Evolutionary conservation across 2,797 vertebrate species (phyloP).

Genomic region (Apogon hyalosoma): DNA sequence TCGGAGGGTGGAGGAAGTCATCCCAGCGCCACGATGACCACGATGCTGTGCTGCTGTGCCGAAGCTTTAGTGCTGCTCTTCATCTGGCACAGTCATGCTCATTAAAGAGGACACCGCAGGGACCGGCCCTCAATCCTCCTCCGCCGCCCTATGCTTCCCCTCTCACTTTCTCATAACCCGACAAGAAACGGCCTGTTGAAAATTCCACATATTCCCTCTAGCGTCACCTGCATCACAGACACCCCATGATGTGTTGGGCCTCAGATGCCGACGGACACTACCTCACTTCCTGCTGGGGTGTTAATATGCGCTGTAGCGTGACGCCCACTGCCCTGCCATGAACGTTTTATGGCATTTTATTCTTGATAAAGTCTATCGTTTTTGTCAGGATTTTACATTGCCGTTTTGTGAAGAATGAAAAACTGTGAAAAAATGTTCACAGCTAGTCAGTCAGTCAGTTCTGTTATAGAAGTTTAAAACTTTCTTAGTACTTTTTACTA

Average conservation of each 20-base stretch:
- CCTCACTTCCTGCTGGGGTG: slow-evolving; percentile 17
- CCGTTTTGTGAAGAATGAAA: slow-evolving; percentile 3
- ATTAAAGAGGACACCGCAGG: slow-evolving; percentile 69
- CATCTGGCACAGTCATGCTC: slow-evolving; percentile 56
- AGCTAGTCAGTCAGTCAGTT: slow-evolving; percentile 13
- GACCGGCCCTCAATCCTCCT: slow-evolving; percentile 58
- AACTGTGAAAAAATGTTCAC: slow-evolving; percentile 7
- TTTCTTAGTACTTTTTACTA: slow-evolving; percentile 40
- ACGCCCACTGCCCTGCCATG: slow-evolving; percentile 14
- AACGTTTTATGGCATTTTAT: slow-evolving; percentile 7
- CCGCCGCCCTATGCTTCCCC: slow-evolving; percentile 66
- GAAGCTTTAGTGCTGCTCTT: slow-evolving; percentile 26
- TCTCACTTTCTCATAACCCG: slow-evolving; percentile 58
- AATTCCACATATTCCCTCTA: slow-evolving; percentile 32
- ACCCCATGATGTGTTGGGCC: not conserved
- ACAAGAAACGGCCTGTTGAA: slow-evolving; percentile 29
- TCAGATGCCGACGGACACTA: slow-evolving; percentile 7
- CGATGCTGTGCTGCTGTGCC: slow-evolving; percentile 26
- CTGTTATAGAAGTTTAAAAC: slow-evolving; percentile 53
- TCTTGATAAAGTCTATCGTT: slow-evolving; percentile 10
- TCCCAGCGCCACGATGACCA: slow-evolving; percentile 31
- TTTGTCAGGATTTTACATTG: slow-evolving; percentile 18
- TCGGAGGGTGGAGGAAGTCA: slow-evolving; percentile 39
- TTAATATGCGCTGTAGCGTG: slow-evolving; percentile 4
- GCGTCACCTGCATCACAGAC: slow-evolving; percentile 10